Percentiles rank a stretch among this genome's conserved stretches.
phyloP scores from a whole-genome alignment of 2,888 invertebrate genomes.

The Trachelus tabidus region DNA sequence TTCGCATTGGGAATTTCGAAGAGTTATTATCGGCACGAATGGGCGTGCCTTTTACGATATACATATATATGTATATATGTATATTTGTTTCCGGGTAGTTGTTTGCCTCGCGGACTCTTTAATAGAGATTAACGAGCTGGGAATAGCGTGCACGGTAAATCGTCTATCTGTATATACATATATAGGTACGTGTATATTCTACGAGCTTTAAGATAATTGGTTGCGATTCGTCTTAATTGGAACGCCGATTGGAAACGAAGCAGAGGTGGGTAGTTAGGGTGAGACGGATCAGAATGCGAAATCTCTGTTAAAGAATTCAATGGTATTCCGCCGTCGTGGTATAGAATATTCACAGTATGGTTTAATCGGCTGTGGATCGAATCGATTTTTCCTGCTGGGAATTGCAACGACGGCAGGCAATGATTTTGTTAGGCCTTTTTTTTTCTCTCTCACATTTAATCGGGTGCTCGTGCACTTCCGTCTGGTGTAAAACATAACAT shows the following conservation, averaged over 20 bases:
- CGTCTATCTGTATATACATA: slow-evolving; percentile 1
- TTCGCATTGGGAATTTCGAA: slow-evolving; percentile 21
- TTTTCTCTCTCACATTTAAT: not conserved
- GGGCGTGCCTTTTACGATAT: slow-evolving; percentile 30
- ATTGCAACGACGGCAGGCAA: not conserved
- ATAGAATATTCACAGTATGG: not conserved
- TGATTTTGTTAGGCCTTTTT: not conserved
- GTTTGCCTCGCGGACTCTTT: slow-evolving; percentile 26
- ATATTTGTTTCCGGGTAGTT: not conserved
- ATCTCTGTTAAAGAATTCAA: slow-evolving; percentile 26
- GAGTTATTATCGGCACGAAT: slow-evolving; percentile 23
- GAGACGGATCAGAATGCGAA: slow-evolving; percentile 33
- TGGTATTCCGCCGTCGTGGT: slow-evolving; percentile 7
- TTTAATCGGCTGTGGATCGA: not conserved
- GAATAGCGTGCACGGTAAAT: slow-evolving; percentile 30
- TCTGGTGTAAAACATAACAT: not conserved
- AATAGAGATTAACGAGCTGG: slow-evolving; percentile 47
- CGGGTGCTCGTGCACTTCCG: not conserved
- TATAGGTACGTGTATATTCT: slow-evolving; percentile 33
- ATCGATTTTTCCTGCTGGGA: not conserved
- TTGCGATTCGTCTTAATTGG: slow-evolving; percentile 49
- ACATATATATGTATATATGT: not conserved
- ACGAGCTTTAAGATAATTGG: slow-evolving; percentile 46
- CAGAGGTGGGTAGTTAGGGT: not conserved
- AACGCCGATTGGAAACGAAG: slow-evolving; percentile 19